Percentiles rank a stretch among this genome's conserved stretches.
phyloP scores from a whole-genome alignment of 1,140 invertebrate species.

The Neodiprion virginianus region DNA sequence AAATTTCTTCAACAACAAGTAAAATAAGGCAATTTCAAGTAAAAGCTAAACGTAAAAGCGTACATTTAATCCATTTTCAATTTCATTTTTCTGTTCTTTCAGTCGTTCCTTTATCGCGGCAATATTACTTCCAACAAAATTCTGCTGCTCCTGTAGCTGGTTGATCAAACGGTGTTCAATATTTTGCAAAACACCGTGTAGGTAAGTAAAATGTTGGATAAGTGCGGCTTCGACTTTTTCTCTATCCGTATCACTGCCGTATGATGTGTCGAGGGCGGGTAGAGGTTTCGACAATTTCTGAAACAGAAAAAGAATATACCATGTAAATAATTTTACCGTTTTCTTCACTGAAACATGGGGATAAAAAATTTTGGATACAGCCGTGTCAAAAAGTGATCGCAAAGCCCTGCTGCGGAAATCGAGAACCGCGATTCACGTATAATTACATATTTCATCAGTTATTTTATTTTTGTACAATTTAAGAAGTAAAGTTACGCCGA shows the following conservation, averaged over 20 bases:
- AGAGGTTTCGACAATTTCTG: conserved; percentile 39
- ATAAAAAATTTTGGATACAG: conserved; percentile 10
- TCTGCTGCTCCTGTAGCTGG: conserved; percentile 25
- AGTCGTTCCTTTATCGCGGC: conserved; percentile 32
- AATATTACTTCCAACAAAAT: conserved; percentile 26
- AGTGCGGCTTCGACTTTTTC: conserved; percentile 37
- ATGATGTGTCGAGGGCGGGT: neutral
- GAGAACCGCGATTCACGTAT: neutral
- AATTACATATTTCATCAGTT: too few species aligned
- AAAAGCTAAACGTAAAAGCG: conserved; percentile 27
- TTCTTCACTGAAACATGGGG: neutral
- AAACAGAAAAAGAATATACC: conserved; percentile 29
- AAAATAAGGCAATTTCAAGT: neutral
- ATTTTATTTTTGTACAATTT: too few species aligned
- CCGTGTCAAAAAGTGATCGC: neutral
- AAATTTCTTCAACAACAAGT: neutral
- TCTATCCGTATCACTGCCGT: conserved; percentile 22
- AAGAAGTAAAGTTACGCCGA: neutral
- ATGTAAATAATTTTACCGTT: conserved; percentile 4
- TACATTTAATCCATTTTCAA: conserved; percentile 18
- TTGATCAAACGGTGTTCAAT: conserved; percentile 42
- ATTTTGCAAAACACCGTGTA: conserved; percentile 55
- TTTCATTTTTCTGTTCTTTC: conserved; percentile 27
- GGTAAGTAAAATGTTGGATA: conserved; percentile 44
- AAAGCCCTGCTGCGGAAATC: neutral